Percentiles rank a stretch among this genome's conserved stretches.
Evolutionary conservation across 1,140 invertebrate genomes (phyloP).

Genomic region (Musca domestica): DNA sequence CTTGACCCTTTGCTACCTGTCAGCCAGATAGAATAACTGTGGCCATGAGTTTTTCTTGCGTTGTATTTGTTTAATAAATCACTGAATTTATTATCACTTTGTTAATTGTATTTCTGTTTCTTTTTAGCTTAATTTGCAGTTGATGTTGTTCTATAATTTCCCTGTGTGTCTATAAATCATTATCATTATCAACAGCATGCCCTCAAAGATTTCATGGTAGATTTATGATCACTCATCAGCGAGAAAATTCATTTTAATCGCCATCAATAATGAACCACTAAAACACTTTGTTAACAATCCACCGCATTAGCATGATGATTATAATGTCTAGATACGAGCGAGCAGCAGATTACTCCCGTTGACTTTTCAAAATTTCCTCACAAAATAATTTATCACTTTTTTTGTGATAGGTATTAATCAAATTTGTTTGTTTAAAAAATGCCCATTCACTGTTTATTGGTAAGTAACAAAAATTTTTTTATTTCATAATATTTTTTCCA

Average conservation of each 20-base stretch:
- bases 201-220: conserved; percentile 33
- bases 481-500: not conserved
- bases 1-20: conserved; percentile 1
- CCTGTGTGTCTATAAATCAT: conserved; percentile 2
- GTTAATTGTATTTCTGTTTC: too few relatives aligned
- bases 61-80: too few relatives aligned
- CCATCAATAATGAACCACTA: conserved; percentile 40
- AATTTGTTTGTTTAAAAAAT: too few relatives aligned
- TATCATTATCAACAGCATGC: not conserved
- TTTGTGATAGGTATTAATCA: not conserved
- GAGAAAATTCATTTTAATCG: conserved; percentile 36
- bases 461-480: not conserved
- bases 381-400: not conserved
- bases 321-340: not conserved
- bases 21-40: not conserved
- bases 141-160: not conserved
- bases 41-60: not conserved
- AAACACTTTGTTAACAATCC: conserved; percentile 42
- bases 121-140: not conserved
- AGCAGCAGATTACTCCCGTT: not conserved
- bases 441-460: not conserved
- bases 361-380: not conserved
- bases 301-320: conserved; percentile 28
- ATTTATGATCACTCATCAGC: conserved; percentile 40
- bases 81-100: too few relatives aligned